Conservation (phyloP, 2,888 invertebrate genomes). For the Melanophora roralis region DNA sequence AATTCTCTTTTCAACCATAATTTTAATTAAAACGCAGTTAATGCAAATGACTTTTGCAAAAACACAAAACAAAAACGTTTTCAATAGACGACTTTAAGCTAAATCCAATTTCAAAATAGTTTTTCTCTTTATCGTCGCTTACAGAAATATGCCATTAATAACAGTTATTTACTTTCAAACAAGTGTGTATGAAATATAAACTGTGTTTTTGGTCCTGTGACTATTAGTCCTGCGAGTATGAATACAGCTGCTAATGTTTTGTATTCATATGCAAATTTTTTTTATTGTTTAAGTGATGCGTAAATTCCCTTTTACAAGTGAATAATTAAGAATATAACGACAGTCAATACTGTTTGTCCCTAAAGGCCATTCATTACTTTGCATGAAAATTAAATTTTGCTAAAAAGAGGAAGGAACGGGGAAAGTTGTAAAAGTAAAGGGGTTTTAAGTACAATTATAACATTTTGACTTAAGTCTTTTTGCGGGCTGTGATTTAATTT, state of each 20-base stretch:
- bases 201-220: neutral
- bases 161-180: neutral
- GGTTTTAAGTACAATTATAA: neutral
- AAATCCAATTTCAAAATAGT: neutral
- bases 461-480: too few relatives aligned
- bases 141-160: neutral
- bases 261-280: constrained; percentile 47
- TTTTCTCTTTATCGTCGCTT: neutral
- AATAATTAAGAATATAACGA: constrained; percentile 42
- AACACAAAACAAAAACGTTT: neutral
- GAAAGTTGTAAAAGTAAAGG: neutral
- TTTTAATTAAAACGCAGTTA: constrained; percentile 19
- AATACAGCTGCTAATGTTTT: neutral
- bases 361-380: constrained; percentile 6
- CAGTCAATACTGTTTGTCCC: neutral
- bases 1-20: too few relatives aligned
- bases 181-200: neutral
- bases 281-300: constrained; percentile 26
- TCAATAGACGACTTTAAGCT: neutral
- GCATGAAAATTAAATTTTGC: neutral
- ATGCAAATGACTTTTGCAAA: neutral
- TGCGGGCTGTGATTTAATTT: too few relatives aligned
- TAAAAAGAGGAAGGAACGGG: neutral
- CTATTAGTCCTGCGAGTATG: neutral
- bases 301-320: constrained; percentile 29